phyloP scores from a whole-genome alignment of 2,113 vertebrate genomes.

The Otolemur garnettii region DNA sequence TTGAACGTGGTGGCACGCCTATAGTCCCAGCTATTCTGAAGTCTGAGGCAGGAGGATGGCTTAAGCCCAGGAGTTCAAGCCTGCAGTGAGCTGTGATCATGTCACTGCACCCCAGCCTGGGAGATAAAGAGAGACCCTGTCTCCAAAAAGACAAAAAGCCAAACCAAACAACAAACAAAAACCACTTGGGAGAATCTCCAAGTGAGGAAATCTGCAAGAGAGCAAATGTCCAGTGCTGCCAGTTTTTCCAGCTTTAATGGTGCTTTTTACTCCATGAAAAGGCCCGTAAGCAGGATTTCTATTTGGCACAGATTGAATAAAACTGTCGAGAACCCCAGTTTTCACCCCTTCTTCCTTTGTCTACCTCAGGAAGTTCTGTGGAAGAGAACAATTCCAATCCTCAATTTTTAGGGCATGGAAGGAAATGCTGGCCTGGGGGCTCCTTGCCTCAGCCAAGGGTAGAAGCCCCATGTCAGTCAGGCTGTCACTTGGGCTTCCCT shows the following conservation, averaged over 20 bases:
- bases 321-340: conserved; percentile 59
- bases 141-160: no score
- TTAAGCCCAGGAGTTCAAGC: no score
- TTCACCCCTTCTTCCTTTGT: conserved; percentile 36
- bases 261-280: conserved; percentile 60
- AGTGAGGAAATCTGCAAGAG: not conserved
- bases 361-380: not conserved
- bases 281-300: conserved; percentile 16
- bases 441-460: not conserved
- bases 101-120: no score
- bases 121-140: no score
- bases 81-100: no score
- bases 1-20: no score
- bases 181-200: not conserved
- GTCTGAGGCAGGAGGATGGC: no score
- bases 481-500: not conserved
- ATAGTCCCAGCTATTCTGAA: no score
- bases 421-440: not conserved
- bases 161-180: not conserved
- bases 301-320: conserved; percentile 30
- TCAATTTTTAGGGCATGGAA: not conserved
- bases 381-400: not conserved
- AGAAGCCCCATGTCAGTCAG: not conserved
- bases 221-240: conserved; percentile 28
- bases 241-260: conserved; percentile 60